Conservation (phyloP, 2,888 invertebrate genomes). For the Andrena marginata region DNA sequence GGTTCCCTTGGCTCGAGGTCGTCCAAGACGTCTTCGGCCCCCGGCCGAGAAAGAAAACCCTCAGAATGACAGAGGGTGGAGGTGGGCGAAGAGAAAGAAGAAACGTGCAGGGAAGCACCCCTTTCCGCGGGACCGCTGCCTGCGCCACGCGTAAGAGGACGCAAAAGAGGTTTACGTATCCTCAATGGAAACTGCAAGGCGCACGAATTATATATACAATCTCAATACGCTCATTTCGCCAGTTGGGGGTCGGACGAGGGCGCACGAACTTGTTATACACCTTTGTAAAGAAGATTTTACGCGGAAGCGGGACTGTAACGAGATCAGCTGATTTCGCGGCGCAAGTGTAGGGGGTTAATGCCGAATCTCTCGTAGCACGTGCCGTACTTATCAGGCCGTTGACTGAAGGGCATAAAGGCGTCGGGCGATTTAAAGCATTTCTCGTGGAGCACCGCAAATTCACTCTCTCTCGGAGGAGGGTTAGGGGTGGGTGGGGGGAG, state of each 20-base stretch:
- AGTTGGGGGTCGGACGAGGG: background rate
- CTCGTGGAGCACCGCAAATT: constrained; percentile 7
- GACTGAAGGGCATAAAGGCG: constrained; percentile 24
- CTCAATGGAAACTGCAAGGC: constrained; percentile 46
- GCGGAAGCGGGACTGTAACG: constrained; percentile 3
- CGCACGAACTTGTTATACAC: constrained; percentile 35
- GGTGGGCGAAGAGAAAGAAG: background rate
- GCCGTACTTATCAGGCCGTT: constrained; percentile 27
- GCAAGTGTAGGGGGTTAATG: background rate
- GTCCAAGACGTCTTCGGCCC: background rate
- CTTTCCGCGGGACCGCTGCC: constrained; percentile 30
- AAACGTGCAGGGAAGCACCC: background rate
- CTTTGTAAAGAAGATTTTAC: constrained; percentile 44
- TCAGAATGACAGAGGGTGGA: background rate
- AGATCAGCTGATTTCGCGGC: constrained; percentile 5
- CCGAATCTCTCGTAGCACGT: constrained; percentile 6
- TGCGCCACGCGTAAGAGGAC: constrained; percentile 51
- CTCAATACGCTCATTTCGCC: constrained; percentile 50
- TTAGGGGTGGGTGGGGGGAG: background rate
- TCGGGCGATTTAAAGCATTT: constrained; percentile 35
- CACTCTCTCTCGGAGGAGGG: background rate
- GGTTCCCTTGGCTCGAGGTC: background rate
- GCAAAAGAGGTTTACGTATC: constrained; percentile 62
- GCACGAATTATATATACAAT: constrained; percentile 55
- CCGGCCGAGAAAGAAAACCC: background rate